Conservation (phyloP, 2,888 invertebrate genomes). For the Plebejus melissa region DNA sequence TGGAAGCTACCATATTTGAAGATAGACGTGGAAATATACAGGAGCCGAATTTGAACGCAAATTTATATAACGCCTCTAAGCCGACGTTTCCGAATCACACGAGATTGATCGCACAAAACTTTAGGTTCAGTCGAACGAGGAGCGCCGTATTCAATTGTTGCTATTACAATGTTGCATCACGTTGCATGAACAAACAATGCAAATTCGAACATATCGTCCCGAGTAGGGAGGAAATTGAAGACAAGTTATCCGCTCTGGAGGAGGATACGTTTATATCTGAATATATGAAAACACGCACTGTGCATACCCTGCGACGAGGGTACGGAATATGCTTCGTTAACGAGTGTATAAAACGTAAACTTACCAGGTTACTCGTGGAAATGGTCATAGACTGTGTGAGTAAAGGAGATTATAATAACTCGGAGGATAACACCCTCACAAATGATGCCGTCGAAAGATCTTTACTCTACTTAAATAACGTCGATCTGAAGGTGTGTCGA, state of each 20-base stretch:
- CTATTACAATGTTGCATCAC: constrained; percentile 47
- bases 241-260: constrained; percentile 32
- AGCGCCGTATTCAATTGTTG: constrained; percentile 51
- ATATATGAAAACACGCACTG: constrained; percentile 46
- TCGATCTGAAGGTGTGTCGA: constrained; percentile 44
- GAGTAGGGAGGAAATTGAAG: constrained; percentile 33
- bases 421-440: constrained; percentile 41
- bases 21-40: constrained; percentile 25
- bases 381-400: constrained; percentile 51
- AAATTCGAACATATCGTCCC: constrained; percentile 45
- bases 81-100: constrained; percentile 28
- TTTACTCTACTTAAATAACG: constrained; percentile 51
- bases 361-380: constrained; percentile 51
- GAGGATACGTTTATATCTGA: constrained; percentile 51
- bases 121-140: constrained; percentile 36
- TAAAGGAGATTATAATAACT: constrained; percentile 34
- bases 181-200: constrained; percentile 49
- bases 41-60: neutral
- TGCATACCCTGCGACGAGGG: constrained; percentile 40
- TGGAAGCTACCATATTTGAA: constrained; percentile 30
- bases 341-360: constrained; percentile 48
- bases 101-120: constrained; percentile 35
- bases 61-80: neutral
- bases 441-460: constrained; percentile 46
- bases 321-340: constrained; percentile 49